These are phyloP conservation scores for Urocolius indicus DNA, from an alignment of 2,113 vertebrate genomes.

Conservation along the genomic window DNA sequence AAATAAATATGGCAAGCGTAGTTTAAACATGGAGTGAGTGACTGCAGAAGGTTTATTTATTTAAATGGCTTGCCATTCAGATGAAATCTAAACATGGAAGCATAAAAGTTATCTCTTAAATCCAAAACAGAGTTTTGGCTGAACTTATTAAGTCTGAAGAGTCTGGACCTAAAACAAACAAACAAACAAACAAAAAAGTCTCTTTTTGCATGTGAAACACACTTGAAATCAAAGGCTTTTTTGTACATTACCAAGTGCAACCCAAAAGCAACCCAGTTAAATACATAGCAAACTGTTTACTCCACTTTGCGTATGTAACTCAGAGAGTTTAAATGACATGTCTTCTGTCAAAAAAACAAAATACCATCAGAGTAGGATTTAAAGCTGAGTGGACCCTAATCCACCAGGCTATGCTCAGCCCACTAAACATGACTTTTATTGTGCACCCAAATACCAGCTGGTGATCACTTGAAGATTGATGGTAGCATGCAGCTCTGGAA, in stretches of 20 bases:
- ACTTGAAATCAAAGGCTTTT: conserved; percentile 14
- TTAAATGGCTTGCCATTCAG: conserved; percentile 46
- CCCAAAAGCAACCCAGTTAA: not conserved
- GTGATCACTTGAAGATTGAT: conserved; percentile 63
- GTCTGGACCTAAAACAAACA: conserved; percentile 37
- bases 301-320: not conserved
- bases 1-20: conserved; percentile 32
- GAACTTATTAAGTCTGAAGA: conserved; percentile 6
- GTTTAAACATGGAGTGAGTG: conserved; percentile 57
- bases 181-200: not conserved
- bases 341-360: conserved; percentile 30
- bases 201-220: conserved; percentile 24
- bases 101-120: conserved; percentile 24
- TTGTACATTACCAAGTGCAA: not conserved
- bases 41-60: conserved; percentile 63
- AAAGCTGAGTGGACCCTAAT: conserved; percentile 14
- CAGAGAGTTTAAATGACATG: not conserved
- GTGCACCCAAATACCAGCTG: conserved; percentile 46
- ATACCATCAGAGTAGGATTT: not conserved
- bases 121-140: conserved; percentile 30
- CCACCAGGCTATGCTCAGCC: not conserved
- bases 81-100: conserved; percentile 64
- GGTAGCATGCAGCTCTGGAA: conserved; percentile 56
- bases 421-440: conserved; percentile 52
- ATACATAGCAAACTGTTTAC: not conserved